Conservation (phyloP, 2,113 vertebrate species). For the Hepsetus odoe region DNA sequence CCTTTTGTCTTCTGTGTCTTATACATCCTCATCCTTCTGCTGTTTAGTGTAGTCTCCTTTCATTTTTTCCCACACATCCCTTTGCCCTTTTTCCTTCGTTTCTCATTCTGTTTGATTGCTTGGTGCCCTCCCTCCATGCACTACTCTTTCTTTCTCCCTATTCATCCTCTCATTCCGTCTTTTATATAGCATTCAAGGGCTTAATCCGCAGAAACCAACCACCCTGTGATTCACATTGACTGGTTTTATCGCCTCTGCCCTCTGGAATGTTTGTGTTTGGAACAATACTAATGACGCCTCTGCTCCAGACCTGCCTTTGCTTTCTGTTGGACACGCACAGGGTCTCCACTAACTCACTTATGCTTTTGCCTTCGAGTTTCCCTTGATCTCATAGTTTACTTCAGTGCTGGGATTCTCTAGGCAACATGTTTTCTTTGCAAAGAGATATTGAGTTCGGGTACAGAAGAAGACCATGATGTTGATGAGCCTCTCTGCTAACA, state of each 20-base stretch:
- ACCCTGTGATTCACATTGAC: constrained; percentile 39
- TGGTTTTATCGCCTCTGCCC: constrained; percentile 31
- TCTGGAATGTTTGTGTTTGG: constrained; percentile 38
- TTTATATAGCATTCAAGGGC: constrained; percentile 29
- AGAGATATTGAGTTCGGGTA: not conserved
- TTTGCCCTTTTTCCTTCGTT: constrained; percentile 12
- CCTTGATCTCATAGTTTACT: constrained; percentile 14
- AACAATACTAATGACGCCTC: constrained; percentile 38
- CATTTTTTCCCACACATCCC: constrained; percentile 15
- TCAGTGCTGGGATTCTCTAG: not conserved
- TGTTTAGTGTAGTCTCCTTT: not conserved
- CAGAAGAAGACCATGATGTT: constrained; percentile 1
- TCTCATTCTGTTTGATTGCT: constrained; percentile 36
- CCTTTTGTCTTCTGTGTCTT: not conserved
- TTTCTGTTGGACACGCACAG: not conserved
- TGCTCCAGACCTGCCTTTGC: constrained; percentile 11
- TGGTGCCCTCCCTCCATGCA: constrained; percentile 25
- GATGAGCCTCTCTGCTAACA: constrained; percentile 14
- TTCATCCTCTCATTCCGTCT: constrained; percentile 56
- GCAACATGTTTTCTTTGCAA: not conserved
- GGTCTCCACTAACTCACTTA: constrained; percentile 12
- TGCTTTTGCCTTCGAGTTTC: constrained; percentile 10
- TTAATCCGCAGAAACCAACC: constrained; percentile 34
- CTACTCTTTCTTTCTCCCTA: constrained; percentile 22
- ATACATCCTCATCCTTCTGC: not conserved